Base-by-base conservation (phyloP, 92 coral and sea anemone species). In the Bergia sp. region DNA sequence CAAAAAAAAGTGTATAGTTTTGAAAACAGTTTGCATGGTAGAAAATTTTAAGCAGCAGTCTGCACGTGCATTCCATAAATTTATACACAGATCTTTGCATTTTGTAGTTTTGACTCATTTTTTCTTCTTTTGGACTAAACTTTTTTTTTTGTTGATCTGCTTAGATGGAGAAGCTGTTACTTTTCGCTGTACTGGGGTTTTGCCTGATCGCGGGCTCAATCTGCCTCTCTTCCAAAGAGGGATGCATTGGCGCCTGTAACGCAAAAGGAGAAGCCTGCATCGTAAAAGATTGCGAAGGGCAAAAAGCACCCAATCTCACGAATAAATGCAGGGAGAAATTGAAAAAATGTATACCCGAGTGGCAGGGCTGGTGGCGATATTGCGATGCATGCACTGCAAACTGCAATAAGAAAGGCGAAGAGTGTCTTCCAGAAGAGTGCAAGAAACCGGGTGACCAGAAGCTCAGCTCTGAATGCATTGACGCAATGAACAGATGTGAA, bases 161-260 rank as follows among this genome's bases (percentile, higher is more conserved):
- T 69, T 69, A 69, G 75, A 69, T 69, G 75, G 37, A 69, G 75
- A 69, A 29, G 40, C 37, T 69, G 36, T 39, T 69, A 69, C 40
- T 69, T n/a, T n/a, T 37, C 75, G 75, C 40, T n/a, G 75, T 69
- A 29, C 75, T 69, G 75, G 40, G 75, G 39, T 18, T 69, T 69
- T 69, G 75, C 75, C 75, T 69, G 37, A 69, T 69, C 39, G 75
- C 40, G 11, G 39, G 40, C 75, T 29, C 75, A 69, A 5, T 12
- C 29, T 0, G 74, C 37, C 10, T n/a, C 2, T n/a, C 74, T n/a
- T 21, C 37, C 39, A 67, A 67, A 67, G 38, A 38, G 38, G 9
- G 39, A 2, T 69, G 40, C 5, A 4, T 21, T 37, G 75, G 13
- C 39, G 39, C 75, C 13, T 69, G 75, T 37, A 69, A 69, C 12